Conservation (phyloP, 2,888 invertebrate species). For the Nephrocerus scutellatus region DNA sequence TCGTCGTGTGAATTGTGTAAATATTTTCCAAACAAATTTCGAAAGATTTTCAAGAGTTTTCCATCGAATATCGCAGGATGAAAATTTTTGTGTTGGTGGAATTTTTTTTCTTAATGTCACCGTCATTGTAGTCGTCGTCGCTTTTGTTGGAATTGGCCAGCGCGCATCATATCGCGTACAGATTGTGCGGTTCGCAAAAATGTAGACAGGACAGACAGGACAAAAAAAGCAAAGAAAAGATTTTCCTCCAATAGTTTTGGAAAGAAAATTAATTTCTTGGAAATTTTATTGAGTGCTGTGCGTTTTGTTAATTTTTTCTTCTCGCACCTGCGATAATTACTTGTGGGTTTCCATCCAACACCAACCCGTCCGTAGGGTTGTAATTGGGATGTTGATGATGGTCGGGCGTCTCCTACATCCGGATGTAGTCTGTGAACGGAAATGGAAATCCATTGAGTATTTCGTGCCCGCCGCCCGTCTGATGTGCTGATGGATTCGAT, state of each 20-base stretch:
- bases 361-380: too few species aligned
- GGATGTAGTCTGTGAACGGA: too few species aligned
- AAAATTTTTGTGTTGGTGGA: slow-evolving; percentile 1
- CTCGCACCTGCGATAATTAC: too few species aligned
- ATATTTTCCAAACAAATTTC: slow-evolving; percentile 3
- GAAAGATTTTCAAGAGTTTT: background rate
- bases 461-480: too few species aligned
- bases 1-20: slow-evolving; percentile 8
- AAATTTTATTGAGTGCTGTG: background rate
- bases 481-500: too few species aligned
- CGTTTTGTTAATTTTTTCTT: too few species aligned
- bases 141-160: slow-evolving; percentile 10
- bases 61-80: background rate
- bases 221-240: slow-evolving; percentile 26
- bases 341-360: too few species aligned
- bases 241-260: too few species aligned
- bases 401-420: too few species aligned
- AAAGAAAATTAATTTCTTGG: slow-evolving; percentile 6
- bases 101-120: slow-evolving; percentile 12
- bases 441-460: too few species aligned
- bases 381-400: too few species aligned
- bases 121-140: too few species aligned
- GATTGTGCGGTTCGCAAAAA: slow-evolving; percentile 18
- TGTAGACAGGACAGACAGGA: slow-evolving; percentile 16
- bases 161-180: slow-evolving; percentile 19